These are phyloP conservation scores for Danaus plexippus DNA, from an alignment of 1,140 invertebrate species.

Conservation along the genomic window DNA sequence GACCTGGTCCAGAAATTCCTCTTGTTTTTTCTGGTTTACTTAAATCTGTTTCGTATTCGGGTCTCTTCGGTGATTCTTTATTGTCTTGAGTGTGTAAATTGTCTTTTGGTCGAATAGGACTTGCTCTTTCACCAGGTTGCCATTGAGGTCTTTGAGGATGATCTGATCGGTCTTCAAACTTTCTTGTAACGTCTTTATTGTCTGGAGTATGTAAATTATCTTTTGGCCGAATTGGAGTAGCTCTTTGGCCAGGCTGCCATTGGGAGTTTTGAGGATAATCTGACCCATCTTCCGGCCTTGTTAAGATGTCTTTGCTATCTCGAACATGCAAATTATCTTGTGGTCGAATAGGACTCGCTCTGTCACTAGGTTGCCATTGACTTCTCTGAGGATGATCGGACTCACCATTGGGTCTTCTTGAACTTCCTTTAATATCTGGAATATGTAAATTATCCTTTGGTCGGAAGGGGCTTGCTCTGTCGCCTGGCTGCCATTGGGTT, in stretches of 20 bases:
- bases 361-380: constrained; percentile 69
- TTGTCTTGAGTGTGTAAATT: constrained; percentile 76
- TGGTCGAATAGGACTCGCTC: constrained; percentile 65
- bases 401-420: constrained; percentile 70
- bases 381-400: constrained; percentile 49
- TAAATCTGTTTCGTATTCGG: neutral
- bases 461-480: constrained; percentile 6
- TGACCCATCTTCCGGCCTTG: constrained; percentile 70
- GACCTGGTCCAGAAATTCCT: no score
- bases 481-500: constrained; percentile 5
- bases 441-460: constrained; percentile 60
- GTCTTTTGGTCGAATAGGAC: constrained; percentile 68
- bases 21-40: no score
- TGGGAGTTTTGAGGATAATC: constrained; percentile 36
- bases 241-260: constrained; percentile 71
- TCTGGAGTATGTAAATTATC: constrained; percentile 44
- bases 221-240: constrained; percentile 36
- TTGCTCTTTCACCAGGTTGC: constrained; percentile 69
- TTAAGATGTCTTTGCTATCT: constrained; percentile 60
- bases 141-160: constrained; percentile 46
- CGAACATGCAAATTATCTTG: constrained; percentile 76
- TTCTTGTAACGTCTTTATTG: constrained; percentile 61
- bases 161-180: constrained; percentile 70
- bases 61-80: constrained; percentile 33
- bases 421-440: constrained; percentile 36